phyloP scores from a whole-genome alignment of 1,140 invertebrate species.

The Panagrolaimus sp. region DNA sequence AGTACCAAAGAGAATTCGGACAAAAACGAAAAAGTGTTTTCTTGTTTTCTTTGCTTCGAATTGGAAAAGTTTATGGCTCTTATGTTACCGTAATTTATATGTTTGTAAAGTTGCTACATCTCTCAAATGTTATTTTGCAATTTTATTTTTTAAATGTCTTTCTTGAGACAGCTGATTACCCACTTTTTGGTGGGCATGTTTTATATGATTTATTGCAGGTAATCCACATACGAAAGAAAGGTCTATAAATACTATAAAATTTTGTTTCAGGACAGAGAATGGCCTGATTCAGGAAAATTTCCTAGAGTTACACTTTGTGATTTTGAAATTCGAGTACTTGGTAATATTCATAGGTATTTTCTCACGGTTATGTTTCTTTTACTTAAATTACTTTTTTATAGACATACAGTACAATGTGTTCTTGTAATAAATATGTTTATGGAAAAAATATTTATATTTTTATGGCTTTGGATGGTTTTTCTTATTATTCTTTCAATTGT shows the following conservation, averaged over 20 bases:
- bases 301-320: constrained; percentile 62
- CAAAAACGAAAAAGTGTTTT: constrained; percentile 45
- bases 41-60: constrained; percentile 44
- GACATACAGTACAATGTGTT: constrained; percentile 47
- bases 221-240: neutral
- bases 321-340: constrained; percentile 59
- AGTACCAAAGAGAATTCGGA: constrained; percentile 52
- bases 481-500: constrained; percentile 46
- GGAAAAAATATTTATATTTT: constrained; percentile 59
- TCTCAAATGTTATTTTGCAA: constrained; percentile 63
- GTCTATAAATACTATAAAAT: neutral
- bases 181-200: constrained; percentile 62
- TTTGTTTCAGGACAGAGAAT: constrained; percentile 49
- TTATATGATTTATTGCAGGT: constrained; percentile 59
- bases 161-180: constrained; percentile 61
- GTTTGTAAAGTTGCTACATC: constrained; percentile 61
- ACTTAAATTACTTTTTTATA: neutral
- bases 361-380: constrained; percentile 54
- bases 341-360: constrained; percentile 57
- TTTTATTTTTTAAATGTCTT: constrained; percentile 63
- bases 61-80: constrained; percentile 58
- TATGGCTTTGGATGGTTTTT: constrained; percentile 57
- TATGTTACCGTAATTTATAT: constrained; percentile 60
- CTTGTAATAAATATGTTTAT: constrained; percentile 55
- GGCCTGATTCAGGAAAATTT: constrained; percentile 58